These are phyloP conservation scores for Patella ulyssiponensis DNA, from an alignment of 2,888 invertebrate genomes.

Conservation along the genomic window DNA sequence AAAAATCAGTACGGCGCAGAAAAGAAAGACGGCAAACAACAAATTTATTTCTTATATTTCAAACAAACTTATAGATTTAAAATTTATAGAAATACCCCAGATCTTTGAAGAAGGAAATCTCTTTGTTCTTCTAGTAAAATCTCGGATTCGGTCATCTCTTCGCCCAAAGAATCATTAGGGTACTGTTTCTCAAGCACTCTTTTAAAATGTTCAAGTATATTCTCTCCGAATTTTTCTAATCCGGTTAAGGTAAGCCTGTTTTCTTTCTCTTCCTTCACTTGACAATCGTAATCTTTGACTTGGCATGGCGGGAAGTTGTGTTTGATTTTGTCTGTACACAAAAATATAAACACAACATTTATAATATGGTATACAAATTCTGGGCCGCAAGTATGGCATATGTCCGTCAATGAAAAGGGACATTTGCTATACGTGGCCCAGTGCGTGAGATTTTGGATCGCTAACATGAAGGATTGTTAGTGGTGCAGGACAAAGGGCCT, in stretches of 20 bases:
- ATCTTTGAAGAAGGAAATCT: conserved; percentile 50
- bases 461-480: no score
- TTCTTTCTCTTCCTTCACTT: conserved; percentile 25
- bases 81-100: conserved; percentile 33
- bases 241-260: conserved; percentile 32
- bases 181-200: conserved; percentile 41
- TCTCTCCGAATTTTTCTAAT: conserved; percentile 45
- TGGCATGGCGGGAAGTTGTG: conserved; percentile 23
- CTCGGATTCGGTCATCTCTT: conserved; percentile 37
- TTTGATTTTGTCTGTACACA: conserved; percentile 34
- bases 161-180: conserved; percentile 36
- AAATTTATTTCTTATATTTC: no score
- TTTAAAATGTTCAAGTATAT: conserved; percentile 44
- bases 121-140: conserved; percentile 41
- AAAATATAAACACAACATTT: not conserved
- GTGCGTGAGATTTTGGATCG: no score
- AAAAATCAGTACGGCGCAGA: no score
- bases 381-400: no score
- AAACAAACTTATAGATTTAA: no score
- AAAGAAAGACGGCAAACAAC: no score
- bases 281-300: conserved; percentile 33
- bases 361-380: not conserved
- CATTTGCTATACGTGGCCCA: no score
- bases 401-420: no score
- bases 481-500: no score